Base-by-base conservation (phyloP, 2,888 invertebrate genomes). In the Hermaeophaga mercurialis region DNA sequence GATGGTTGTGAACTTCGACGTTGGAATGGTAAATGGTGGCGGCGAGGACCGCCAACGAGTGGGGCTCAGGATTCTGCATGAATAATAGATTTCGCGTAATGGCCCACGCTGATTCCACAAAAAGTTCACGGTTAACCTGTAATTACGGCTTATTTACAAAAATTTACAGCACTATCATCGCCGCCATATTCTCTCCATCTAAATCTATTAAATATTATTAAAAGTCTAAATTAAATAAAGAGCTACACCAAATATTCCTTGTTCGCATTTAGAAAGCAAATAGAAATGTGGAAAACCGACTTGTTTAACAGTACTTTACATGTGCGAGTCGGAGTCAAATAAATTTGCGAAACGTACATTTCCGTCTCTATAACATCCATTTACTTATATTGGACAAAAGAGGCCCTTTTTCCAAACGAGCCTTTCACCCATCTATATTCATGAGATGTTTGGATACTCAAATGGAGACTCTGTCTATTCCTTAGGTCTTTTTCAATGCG, bases 361-460 rank as follows among this genome's bases (percentile, higher is more conserved):
- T 47, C 14, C 34, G 18, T 47, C 19, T 36, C 34, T 14, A 34
- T 34, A 47, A 18, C 33, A 33, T 22, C 34, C 33, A n/a, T n/a
- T n/a, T n/a, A n/a, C n/a, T n/a, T n/a, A n/a, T n/a, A n/a, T n/a
- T n/a, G n/a, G n/a, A n/a, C n/a, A 47, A 34, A 34, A 24, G 33
- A 33, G 8, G 22, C 11, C 22, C 34, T 41, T 31, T 50, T 50
- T 41, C 7, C 19, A 41, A 50, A 50, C 50, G 14, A 26, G 31
- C 17, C 31, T 41, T 28, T 31, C 15, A 11, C 31, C 41, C 41
- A 50, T 50, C 41, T 41, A 41, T 50, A 50, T 50, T 50, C 49
- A 49, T 49, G 49, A 41, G 33, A 50, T 50, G 41, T 50, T 50
- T 41, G 50, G 33, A 50, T 50, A 50, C 18, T 31, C 39, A 5